phyloP scores from a whole-genome alignment of 2,888 invertebrate genomes.

The Raillietiella orientalis region DNA sequence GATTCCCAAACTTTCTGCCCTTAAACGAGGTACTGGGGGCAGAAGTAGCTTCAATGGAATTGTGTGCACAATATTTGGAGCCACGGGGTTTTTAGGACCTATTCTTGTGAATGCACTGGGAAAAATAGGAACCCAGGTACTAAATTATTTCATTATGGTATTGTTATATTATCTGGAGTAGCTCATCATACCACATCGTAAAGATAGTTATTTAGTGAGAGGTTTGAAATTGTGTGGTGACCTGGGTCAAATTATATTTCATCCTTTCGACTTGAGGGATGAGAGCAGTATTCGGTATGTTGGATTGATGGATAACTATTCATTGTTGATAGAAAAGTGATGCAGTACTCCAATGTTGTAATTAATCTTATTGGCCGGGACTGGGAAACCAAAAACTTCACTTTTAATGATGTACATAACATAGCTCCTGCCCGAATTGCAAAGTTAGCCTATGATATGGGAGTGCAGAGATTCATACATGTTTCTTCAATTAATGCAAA shows the following conservation, averaged over 20 bases:
- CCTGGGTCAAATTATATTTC: conserved; percentile 72
- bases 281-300: conserved; percentile 34
- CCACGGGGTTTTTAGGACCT: conserved; percentile 57
- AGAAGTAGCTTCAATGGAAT: conserved; percentile 84
- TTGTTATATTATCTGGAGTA: conserved; percentile 16
- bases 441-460: conserved; percentile 30
- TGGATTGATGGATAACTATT: background rate
- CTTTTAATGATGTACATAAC: conserved; percentile 53
- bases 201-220: conserved; percentile 42
- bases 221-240: conserved; percentile 62
- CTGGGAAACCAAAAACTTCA: conserved; percentile 69
- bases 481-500: conserved; percentile 54
- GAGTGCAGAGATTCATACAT: conserved; percentile 73
- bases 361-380: conserved; percentile 75
- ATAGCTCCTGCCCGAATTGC: conserved; percentile 54
- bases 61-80: conserved; percentile 93
- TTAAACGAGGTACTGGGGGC: conserved; percentile 60
- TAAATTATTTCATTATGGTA: no score
- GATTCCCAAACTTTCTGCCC: conserved; percentile 11
- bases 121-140: conserved; percentile 47
- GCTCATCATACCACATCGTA: conserved; percentile 70
- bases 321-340: conserved; percentile 20
- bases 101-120: conserved; percentile 67
- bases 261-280: conserved; percentile 49
- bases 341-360: conserved; percentile 87